phyloP scores from a whole-genome alignment of 2,113 vertebrate species.

The Urocolius indicus region DNA sequence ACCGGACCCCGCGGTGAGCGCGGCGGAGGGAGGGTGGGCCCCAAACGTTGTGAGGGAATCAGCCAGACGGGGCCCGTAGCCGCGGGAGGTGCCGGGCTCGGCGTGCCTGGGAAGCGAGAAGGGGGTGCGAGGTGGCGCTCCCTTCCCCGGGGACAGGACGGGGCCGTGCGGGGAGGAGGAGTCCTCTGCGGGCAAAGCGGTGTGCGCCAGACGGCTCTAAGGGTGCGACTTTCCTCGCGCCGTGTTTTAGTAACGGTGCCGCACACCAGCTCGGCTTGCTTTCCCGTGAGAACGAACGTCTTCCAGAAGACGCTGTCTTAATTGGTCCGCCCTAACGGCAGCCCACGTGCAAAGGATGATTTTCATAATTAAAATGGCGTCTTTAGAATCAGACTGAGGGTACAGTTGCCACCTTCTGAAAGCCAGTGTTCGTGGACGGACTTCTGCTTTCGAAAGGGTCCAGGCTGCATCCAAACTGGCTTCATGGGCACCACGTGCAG shows the following conservation, averaged over 20 bases:
- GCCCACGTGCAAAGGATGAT: fast-evolving
- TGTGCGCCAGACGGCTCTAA: fast-evolving
- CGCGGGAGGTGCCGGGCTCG: background rate
- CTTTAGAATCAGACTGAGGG: background rate
- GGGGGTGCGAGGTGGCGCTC: too few species aligned
- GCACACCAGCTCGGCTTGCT: fast-evolving
- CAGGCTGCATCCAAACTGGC: fast-evolving
- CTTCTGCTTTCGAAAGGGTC: fast-evolving
- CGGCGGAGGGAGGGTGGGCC: too few species aligned
- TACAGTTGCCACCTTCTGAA: background rate
- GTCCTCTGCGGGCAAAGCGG: background rate
- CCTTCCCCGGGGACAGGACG: background rate
- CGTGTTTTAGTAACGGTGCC: fast-evolving
- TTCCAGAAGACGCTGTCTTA: fast-evolving
- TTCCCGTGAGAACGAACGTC: fast-evolving
- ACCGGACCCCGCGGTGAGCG: background rate
- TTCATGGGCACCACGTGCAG: fast-evolving
- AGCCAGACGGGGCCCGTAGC: background rate
- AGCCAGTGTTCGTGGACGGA: fast-evolving
- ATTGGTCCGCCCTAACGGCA: fast-evolving
- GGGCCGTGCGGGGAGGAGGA: too few species aligned
- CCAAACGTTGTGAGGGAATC: too few species aligned
- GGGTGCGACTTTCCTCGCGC: too few species aligned
- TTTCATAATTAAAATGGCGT: background rate
- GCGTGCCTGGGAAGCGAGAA: background rate